Percentiles rank a stretch among this genome's conserved stretches.
Conservation (phyloP, 2,113 vertebrate genomes). For the Alectura lathami region DNA sequence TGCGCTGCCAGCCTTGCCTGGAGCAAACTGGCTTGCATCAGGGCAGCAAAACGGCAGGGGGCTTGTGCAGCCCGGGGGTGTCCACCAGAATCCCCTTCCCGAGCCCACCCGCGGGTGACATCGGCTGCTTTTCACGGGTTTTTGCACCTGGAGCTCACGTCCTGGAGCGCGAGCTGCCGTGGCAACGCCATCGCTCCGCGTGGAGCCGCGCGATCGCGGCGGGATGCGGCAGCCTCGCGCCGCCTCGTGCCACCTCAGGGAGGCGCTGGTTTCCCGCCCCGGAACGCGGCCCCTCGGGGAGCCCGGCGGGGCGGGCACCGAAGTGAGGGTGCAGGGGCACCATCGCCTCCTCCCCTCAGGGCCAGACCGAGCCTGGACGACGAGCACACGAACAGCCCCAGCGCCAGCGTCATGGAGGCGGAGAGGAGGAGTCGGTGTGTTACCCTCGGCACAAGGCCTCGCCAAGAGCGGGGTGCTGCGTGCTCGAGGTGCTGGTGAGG, state of each 20-base stretch:
- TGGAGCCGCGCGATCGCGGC: not conserved
- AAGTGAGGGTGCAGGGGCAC: rapidly evolving
- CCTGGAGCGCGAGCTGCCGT: too few species aligned
- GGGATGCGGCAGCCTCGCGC: not conserved
- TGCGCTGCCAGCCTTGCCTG: rapidly evolving
- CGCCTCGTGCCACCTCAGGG: rapidly evolving
- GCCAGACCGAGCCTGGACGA: not conserved
- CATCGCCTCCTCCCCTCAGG: rapidly evolving
- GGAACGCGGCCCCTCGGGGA: too few species aligned
- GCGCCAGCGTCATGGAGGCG: rapidly evolving
- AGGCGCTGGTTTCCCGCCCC: not conserved
- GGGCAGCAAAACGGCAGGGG: rapidly evolving
- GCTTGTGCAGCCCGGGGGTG: rapidly evolving
- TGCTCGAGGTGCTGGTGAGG: rapidly evolving
- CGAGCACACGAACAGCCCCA: rapidly evolving
- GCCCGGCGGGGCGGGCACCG: rapidly evolving
- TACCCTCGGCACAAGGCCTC: rapidly evolving
- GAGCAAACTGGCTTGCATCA: rapidly evolving
- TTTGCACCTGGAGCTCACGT: too few species aligned
- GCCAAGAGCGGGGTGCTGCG: not conserved
- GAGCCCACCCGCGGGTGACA: rapidly evolving
- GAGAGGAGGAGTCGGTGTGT: not conserved
- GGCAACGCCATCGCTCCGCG: not conserved
- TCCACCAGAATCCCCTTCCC: rapidly evolving
- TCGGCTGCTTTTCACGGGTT: rapidly evolving